Conservation (phyloP, 2,888 invertebrate species). For the Troides aeacus region DNA sequence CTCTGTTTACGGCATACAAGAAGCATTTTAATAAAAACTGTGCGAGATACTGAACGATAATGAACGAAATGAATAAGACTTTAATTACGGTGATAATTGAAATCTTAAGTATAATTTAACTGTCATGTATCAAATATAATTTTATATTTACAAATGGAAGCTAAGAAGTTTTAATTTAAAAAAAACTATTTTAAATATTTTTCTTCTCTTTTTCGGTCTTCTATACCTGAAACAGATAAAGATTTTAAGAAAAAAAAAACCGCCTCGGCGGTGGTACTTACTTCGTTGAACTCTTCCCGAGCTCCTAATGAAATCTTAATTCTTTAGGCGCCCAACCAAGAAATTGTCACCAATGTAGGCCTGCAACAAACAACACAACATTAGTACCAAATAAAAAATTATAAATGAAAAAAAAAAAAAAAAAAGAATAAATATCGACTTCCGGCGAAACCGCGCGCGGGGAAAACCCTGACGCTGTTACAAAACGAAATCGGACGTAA, state of each 20-base stretch:
- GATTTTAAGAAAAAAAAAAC: constrained; percentile 37
- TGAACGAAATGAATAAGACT: constrained; percentile 14
- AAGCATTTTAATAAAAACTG: constrained; percentile 3
- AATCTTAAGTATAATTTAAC: not conserved
- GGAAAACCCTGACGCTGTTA: constrained; percentile 24
- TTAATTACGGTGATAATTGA: not conserved
- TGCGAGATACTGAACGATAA: constrained; percentile 14
- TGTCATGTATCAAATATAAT: not conserved
- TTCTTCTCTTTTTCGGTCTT: constrained; percentile 31
- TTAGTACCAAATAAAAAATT: not conserved
- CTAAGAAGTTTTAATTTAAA: not conserved
- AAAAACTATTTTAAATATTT: constrained; percentile 4
- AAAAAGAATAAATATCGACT: not conserved
- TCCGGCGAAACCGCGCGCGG: constrained; percentile 13
- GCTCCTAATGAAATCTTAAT: constrained; percentile 75
- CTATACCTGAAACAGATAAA: constrained; percentile 58
- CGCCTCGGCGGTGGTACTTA: constrained; percentile 59
- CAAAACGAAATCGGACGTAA: not conserved
- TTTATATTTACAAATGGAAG: too few species aligned
- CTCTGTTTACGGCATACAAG: constrained; percentile 24
- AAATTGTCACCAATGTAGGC: constrained; percentile 64
- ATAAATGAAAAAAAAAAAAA: not conserved
- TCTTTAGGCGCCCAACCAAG: constrained; percentile 71
- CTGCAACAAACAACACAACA: constrained; percentile 58
- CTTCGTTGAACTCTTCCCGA: constrained; percentile 76